Conservation (phyloP, 2,113 vertebrate species). For the Saimiri boliviensis region DNA sequence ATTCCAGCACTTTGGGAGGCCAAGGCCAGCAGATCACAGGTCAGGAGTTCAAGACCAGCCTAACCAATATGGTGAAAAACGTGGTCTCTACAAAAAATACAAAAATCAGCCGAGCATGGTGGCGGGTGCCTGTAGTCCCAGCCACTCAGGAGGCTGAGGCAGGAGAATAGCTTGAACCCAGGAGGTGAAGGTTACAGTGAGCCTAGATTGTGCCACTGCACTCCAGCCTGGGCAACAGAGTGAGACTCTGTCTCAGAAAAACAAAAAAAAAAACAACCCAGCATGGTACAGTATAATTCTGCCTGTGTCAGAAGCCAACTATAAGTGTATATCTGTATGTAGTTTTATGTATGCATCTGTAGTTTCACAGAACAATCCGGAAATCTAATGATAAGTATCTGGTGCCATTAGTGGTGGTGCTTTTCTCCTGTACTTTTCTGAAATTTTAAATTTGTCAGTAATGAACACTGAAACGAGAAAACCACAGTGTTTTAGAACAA, state of each 20-base stretch:
- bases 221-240: too few relatives aligned
- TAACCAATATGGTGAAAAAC: neutral
- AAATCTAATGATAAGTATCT: neutral
- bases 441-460: neutral
- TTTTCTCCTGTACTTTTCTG: neutral
- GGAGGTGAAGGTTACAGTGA: too few relatives aligned
- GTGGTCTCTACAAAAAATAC: too few relatives aligned
- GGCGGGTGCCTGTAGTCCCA: too few relatives aligned
- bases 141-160: too few relatives aligned
- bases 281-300: fast-evolving
- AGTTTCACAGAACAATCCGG: neutral
- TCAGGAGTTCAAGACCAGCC: neutral
- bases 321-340: fast-evolving
- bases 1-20: neutral
- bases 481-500: neutral
- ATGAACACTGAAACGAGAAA: neutral
- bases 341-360: neutral
- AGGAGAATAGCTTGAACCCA: too few relatives aligned
- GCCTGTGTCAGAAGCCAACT: neutral
- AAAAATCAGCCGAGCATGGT: too few relatives aligned
- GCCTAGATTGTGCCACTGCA: too few relatives aligned
- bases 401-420: too few relatives aligned
- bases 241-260: too few relatives aligned
- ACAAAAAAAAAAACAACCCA: too few relatives aligned
- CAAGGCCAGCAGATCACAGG: neutral